Percentiles rank a stretch among this genome's conserved stretches.
Conservation (phyloP, 2,888 invertebrate species). For the Lithophane ornitopus region DNA sequence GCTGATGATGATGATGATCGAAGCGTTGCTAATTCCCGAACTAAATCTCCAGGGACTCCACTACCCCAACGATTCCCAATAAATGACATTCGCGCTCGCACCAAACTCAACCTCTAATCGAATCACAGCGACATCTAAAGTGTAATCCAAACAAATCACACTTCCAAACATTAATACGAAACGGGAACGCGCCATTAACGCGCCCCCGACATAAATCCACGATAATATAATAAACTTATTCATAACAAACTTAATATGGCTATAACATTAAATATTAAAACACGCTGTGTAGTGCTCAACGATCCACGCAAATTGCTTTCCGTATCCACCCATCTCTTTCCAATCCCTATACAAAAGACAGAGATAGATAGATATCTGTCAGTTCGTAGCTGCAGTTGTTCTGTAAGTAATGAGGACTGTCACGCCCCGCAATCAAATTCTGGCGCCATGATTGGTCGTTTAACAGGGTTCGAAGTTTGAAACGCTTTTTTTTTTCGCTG, state of each 20-base stretch:
- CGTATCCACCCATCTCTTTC: constrained; percentile 66
- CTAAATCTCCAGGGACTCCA: constrained; percentile 15
- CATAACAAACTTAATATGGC: constrained; percentile 85
- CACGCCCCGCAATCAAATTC: constrained; percentile 87
- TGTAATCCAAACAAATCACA: constrained; percentile 70
- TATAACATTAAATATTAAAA: constrained; percentile 89
- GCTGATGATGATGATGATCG: too few species aligned
- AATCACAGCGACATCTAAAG: constrained; percentile 52
- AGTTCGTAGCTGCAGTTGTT: constrained; percentile 60
- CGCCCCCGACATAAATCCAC: constrained; percentile 83
- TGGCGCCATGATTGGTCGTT: constrained; percentile 83
- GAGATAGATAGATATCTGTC: constrained; percentile 68
- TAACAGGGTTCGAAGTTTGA: constrained; percentile 84
- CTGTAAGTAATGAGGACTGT: constrained; percentile 85
- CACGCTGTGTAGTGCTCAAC: constrained; percentile 81
- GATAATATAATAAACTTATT: constrained; percentile 85
- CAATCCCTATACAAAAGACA: constrained; percentile 58
- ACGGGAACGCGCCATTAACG: constrained; percentile 79
- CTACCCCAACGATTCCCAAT: constrained; percentile 21
- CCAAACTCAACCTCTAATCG: constrained; percentile 53
- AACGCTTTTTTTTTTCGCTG: constrained; percentile 76
- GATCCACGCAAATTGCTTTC: constrained; percentile 78
- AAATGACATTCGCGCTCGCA: constrained; percentile 33
- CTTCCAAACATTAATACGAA: constrained; percentile 68
- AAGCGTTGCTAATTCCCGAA: constrained; percentile 6